A percentile compares a stretch with the other conserved stretches of the same genome.
Evolutionary conservation across 2,797 vertebrate species (phyloP).

Genomic region (Lacerta viridis): DNA sequence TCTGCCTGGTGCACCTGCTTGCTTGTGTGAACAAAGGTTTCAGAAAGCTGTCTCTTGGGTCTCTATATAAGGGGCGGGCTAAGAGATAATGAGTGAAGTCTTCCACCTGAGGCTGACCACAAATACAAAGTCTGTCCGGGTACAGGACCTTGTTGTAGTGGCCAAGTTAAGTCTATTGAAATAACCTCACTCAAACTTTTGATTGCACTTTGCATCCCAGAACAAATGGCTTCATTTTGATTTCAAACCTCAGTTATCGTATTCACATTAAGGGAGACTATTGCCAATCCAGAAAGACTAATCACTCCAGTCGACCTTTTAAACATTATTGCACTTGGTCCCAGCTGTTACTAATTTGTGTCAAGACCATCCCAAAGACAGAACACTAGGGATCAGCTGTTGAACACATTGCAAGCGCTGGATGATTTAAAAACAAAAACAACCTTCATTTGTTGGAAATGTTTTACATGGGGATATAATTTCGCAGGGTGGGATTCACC

Average conservation of each 20-base stretch:
- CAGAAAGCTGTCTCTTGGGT: no score
- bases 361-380: neutral
- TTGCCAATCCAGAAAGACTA: neutral
- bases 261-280: conserved; percentile 9
- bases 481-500: no score
- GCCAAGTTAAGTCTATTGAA: neutral
- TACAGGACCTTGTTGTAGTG: no score
- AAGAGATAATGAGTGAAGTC: no score
- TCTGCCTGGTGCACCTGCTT: no score
- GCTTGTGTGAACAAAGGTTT: no score
- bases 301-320: neutral
- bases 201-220: neutral
- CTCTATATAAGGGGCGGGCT: no score
- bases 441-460: neutral
- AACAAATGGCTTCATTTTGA: conserved; percentile 19
- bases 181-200: neutral
- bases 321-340: neutral
- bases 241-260: neutral
- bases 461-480: neutral
- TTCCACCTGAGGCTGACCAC: no score
- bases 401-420: neutral
- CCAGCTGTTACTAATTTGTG: neutral
- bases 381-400: neutral
- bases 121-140: no score
- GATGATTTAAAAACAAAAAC: neutral